These are phyloP conservation scores for Amblyopsis rosae DNA, from an alignment of 2,113 vertebrate genomes.

Conservation along the genomic window DNA sequence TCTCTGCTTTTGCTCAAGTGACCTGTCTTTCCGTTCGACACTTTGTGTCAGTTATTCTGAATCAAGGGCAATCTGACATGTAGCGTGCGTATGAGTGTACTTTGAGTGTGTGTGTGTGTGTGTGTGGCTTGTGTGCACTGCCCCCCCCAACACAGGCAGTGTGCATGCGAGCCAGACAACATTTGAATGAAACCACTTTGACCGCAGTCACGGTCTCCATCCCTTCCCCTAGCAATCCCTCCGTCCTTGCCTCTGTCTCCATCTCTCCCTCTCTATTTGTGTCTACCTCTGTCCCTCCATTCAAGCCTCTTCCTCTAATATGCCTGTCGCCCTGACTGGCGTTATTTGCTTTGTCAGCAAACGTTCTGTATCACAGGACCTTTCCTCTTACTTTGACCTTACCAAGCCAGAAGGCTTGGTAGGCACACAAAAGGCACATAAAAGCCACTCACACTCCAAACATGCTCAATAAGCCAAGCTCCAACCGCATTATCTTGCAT, in stretches of 20 bases:
- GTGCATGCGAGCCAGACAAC: slow-evolving; percentile 61
- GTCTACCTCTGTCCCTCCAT: slow-evolving; percentile 14
- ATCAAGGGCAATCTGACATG: slow-evolving; percentile 36
- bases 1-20: slow-evolving; percentile 21
- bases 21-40: slow-evolving; percentile 29
- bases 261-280: slow-evolving; percentile 10
- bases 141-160: slow-evolving; percentile 47
- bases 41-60: slow-evolving; percentile 46
- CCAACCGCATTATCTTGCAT: too few species aligned
- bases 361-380: too few species aligned
- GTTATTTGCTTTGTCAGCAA: not conserved
- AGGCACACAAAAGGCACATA: too few species aligned
- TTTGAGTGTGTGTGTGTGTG: slow-evolving; percentile 2
- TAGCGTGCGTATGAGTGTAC: not conserved
- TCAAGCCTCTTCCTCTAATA: not conserved
- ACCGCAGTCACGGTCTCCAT: slow-evolving; percentile 49
- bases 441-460: too few species aligned
- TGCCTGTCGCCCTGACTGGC: not conserved
- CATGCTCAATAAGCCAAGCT: too few species aligned
- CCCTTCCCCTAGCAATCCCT: slow-evolving; percentile 22
- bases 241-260: slow-evolving; percentile 19
- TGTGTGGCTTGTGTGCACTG: not conserved
- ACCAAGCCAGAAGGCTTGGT: too few species aligned
- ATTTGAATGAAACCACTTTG: slow-evolving; percentile 59
- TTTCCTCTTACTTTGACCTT: too few species aligned